phyloP scores from a whole-genome alignment of 2,888 invertebrate genomes.

The Andricus quercusramuli region DNA sequence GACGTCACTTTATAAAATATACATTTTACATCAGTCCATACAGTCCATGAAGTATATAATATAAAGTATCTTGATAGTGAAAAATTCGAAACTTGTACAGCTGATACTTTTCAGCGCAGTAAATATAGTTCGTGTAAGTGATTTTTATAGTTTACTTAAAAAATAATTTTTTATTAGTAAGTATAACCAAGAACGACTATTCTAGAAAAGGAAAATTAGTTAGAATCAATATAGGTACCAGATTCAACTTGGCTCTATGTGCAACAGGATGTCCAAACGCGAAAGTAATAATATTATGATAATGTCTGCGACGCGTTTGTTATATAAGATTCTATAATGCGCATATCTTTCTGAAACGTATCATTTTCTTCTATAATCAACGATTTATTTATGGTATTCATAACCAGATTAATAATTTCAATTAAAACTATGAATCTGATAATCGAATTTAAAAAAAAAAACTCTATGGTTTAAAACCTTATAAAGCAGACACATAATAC shows the following conservation, averaged over 20 bases:
- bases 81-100: no score
- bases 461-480: no score
- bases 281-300: neutral
- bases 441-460: no score
- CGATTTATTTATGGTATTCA: neutral
- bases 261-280: neutral
- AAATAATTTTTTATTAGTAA: no score
- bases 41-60: neutral
- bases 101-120: no score
- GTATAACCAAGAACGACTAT: neutral
- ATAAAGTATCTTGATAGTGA: no score
- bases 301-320: neutral
- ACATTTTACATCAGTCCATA: neutral
- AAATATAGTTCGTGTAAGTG: no score
- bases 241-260: conserved; percentile 7
- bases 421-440: neutral
- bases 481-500: no score
- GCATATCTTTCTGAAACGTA: neutral
- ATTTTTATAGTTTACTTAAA: no score
- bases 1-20: neutral
- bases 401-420: neutral
- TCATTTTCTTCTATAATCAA: neutral
- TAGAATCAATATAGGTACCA: conserved; percentile 6
- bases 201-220: conserved; percentile 3
- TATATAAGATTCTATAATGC: neutral